A percentile compares a stretch with the other conserved stretches of the same genome.
These are phyloP conservation scores for Sebastes vulpes DNA, from an alignment of 2,797 vertebrate genomes.

Conservation along the genomic window DNA sequence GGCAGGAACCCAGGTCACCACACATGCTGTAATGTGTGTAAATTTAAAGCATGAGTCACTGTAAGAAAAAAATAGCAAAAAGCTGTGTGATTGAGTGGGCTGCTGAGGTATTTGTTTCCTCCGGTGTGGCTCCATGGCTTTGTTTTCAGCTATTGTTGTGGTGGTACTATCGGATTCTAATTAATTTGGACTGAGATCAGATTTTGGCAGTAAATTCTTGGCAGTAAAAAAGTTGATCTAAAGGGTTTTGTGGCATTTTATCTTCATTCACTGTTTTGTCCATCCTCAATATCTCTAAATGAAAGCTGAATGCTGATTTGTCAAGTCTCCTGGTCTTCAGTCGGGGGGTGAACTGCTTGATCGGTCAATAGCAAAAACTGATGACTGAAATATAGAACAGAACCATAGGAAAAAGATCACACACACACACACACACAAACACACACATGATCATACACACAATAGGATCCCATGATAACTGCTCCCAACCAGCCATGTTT, in stretches of 20 bases:
- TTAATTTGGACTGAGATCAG: constrained; percentile 1
- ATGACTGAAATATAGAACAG: constrained; percentile 11
- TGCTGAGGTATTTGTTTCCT: constrained; percentile 34
- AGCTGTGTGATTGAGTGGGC: constrained; percentile 18
- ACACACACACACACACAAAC: background rate
- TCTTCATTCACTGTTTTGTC: background rate
- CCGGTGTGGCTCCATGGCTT: constrained; percentile 7
- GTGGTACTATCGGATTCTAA: background rate
- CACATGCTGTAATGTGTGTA: constrained; percentile 49
- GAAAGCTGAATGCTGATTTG: background rate
- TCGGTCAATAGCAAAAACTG: background rate
- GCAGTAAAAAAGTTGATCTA: constrained; percentile 2
- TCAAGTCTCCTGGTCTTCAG: background rate
- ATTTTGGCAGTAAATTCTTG: background rate
- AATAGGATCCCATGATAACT: constrained; percentile 50
- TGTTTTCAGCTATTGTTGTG: constrained; percentile 21
- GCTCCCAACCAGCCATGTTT: constrained; percentile 73
- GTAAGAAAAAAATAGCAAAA: constrained; percentile 10
- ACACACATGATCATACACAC: constrained; percentile 20
- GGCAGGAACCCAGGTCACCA: constrained; percentile 35
- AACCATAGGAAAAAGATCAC: constrained; percentile 17
- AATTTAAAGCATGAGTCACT: constrained; percentile 57
- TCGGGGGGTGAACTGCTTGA: background rate
- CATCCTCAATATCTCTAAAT: background rate
- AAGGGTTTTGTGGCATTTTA: background rate